A percentile compares a stretch with the other conserved stretches of the same genome.
Conservation (phyloP, 2,113 vertebrate genomes). For the Leucopsar rothschildi region DNA sequence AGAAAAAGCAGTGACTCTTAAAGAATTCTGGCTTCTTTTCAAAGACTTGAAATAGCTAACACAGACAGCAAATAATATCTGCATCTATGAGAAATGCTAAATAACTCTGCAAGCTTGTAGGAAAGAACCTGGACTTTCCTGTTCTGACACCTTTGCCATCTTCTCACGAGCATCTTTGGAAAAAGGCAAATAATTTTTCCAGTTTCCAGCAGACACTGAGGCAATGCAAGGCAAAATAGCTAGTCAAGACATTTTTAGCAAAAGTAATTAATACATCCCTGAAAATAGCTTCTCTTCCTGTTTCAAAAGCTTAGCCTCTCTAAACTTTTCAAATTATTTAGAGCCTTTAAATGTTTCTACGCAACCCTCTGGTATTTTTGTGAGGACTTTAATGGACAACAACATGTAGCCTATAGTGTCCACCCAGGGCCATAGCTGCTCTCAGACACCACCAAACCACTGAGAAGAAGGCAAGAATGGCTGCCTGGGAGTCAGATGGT, state of each 20-base stretch:
- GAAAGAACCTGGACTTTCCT: not conserved
- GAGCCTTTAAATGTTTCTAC: not conserved
- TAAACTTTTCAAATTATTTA: not conserved
- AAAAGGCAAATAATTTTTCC: not conserved
- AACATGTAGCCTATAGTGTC: fast-evolving
- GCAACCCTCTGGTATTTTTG: not conserved
- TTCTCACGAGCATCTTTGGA: not conserved
- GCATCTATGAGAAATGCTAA: not conserved
- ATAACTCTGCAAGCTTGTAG: not conserved
- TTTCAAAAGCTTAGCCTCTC: not conserved
- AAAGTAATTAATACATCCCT: not conserved
- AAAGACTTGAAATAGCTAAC: conserved; percentile 47
- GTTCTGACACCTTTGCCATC: not conserved
- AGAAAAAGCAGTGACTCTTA: conserved; percentile 57
- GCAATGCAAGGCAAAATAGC: not conserved
- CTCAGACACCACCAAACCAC: not conserved
- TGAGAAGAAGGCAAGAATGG: not conserved
- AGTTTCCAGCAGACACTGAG: not conserved
- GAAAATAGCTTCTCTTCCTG: not conserved
- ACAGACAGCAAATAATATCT: not conserved
- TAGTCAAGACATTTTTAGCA: not conserved
- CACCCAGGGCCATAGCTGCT: not conserved
- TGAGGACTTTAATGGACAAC: not conserved
- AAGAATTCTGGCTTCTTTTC: conserved; percentile 54
- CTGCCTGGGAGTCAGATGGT: not conserved